These are phyloP conservation scores for Sebastes cheni DNA, from an alignment of 2,797 vertebrate genomes.

Conservation along the genomic window DNA sequence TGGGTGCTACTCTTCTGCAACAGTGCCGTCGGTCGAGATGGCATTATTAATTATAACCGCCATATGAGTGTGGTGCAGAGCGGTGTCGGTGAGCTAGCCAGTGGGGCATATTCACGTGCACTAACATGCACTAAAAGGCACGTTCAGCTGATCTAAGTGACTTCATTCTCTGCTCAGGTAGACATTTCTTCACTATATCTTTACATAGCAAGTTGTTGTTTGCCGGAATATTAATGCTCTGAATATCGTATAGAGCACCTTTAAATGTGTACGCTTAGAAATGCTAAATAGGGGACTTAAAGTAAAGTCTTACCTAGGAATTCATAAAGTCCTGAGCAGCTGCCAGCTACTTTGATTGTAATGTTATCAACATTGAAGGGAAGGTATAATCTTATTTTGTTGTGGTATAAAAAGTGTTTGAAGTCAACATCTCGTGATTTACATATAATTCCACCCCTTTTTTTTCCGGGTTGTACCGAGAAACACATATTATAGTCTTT, in stretches of 20 bases:
- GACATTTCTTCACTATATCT: not conserved
- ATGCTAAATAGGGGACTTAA: not conserved
- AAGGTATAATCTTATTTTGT: not conserved
- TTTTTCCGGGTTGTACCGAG: not conserved
- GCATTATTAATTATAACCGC: too few species aligned
- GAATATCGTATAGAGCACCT: not conserved
- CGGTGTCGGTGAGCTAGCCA: accelerated
- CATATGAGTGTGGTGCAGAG: too few species aligned
- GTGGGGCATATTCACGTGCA: too few species aligned
- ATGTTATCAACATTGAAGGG: not conserved
- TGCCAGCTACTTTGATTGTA: not conserved
- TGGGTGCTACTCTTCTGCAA: too few species aligned
- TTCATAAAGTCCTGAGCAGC: not conserved
- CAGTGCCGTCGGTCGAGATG: accelerated
- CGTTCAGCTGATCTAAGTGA: not conserved
- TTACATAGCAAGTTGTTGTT: not conserved
- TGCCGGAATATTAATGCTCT: not conserved
- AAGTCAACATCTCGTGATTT: not conserved
- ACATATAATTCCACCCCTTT: not conserved
- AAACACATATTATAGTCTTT: not conserved
- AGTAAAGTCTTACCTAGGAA: not conserved
- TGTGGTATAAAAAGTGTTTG: not conserved
- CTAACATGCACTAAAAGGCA: too few species aligned
- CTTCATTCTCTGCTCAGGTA: not conserved
- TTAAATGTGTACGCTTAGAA: not conserved